phyloP scores from a whole-genome alignment of 1,140 invertebrate genomes.

The Cydia splendana region DNA sequence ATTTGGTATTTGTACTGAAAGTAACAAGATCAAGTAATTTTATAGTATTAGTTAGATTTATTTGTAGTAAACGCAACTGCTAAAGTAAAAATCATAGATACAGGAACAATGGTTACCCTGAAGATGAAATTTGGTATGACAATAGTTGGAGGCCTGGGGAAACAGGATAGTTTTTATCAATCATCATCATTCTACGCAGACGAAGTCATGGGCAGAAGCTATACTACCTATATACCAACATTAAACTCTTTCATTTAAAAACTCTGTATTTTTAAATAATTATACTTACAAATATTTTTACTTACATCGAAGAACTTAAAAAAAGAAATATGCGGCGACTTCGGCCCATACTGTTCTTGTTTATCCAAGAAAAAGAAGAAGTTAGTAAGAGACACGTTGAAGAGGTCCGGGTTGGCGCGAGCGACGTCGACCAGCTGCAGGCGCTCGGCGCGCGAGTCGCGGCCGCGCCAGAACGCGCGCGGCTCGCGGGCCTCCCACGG shows the following conservation, averaged over 20 bases:
- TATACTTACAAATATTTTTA: slow-evolving; percentile 33
- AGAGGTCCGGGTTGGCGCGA: slow-evolving; percentile 87
- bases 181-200: too few species aligned
- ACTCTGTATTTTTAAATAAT: too few species aligned
- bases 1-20: slow-evolving; percentile 97
- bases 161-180: too few species aligned
- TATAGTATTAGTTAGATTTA: too few species aligned
- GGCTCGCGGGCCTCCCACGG: slow-evolving; percentile 88
- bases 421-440: slow-evolving; percentile 91
- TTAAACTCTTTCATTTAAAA: too few species aligned
- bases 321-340: slow-evolving; percentile 91
- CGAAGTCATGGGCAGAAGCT: too few species aligned
- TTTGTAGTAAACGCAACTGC: too few species aligned
- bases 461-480: slow-evolving; percentile 94
- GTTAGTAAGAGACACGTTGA: slow-evolving; percentile 96
- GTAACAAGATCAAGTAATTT: background rate
- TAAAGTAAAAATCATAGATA: too few species aligned
- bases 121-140: too few species aligned
- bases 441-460: slow-evolving; percentile 92
- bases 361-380: slow-evolving; percentile 97
- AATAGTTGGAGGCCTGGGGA: too few species aligned
- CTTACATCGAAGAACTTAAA: slow-evolving; percentile 97
- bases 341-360: slow-evolving; percentile 92
- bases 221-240: too few species aligned
- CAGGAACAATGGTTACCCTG: too few species aligned